Evolutionary conservation across 2,113 vertebrate species (phyloP).

Genomic region (Emydura subglobosa): DNA sequence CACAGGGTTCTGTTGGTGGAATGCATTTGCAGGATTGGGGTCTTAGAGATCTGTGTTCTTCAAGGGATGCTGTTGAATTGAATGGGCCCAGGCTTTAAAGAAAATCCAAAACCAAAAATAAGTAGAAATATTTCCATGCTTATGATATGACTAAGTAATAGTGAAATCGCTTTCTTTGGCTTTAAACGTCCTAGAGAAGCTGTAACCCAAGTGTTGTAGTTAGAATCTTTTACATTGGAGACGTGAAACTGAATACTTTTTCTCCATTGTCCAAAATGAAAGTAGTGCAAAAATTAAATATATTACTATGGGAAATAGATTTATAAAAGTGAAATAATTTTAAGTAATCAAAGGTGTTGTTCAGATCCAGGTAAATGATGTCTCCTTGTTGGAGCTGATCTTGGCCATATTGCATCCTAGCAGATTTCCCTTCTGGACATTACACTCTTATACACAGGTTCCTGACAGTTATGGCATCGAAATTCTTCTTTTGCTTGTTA

Average conservation of each 20-base stretch:
- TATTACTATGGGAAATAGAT: background rate
- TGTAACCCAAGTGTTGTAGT: background rate
- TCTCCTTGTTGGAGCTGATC: background rate
- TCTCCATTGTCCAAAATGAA: background rate
- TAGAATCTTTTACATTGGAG: background rate
- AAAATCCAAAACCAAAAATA: rapidly evolving
- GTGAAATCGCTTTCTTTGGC: background rate
- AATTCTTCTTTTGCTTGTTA: background rate
- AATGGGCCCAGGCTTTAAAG: background rate
- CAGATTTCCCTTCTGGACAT: background rate
- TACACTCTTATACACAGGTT: background rate
- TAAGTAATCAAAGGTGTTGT: background rate
- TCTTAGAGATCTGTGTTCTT: background rate
- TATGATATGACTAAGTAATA: background rate
- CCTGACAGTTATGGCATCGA: background rate
- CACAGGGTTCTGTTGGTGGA: background rate
- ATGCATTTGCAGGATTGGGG: background rate
- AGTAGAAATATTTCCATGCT: background rate
- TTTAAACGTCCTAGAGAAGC: background rate
- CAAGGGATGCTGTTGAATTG: background rate
- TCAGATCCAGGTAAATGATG: background rate
- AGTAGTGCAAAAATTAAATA: rapidly evolving
- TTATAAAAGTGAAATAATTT: background rate
- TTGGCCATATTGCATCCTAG: background rate
- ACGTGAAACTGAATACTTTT: background rate